Evolutionary conservation across 1,140 invertebrate species (phyloP), one percentile per base, ranked within the genome.

Genomic region (Euschistus heros): DNA sequence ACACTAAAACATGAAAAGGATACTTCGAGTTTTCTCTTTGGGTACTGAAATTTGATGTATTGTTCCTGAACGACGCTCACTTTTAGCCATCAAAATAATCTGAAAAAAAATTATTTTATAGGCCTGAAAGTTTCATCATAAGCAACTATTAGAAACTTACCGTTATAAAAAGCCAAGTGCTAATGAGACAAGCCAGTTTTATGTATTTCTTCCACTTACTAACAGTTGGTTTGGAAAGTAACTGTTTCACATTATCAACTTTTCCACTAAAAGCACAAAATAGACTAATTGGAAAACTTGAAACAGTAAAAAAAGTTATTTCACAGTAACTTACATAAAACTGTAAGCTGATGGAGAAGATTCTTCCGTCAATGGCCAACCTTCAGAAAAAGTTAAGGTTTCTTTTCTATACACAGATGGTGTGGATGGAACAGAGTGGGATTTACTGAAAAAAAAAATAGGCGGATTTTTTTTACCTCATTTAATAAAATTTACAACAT

Each of bases 1-100:
- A 61, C 68, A 66, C 59, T 26, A 68, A 65, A 63, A 37, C 57
- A 44, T 26, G 61, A 60, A 72, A 75, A 76, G 71, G 72, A 75
- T 76, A 77, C 76, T 74, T 69, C 62, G 69, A 17, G 69, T 68
- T 69, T 72, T 30, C 37, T 71, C 68, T 33, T 59, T 69, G 17
- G 80, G 78, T 55, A 88, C 75, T 22, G 81, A 83, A 7, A 86
- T 77, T 68, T 84, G 84, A 70, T 81, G 82, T 1, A 57, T 42
- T 17, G 37, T 47, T 22, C 44, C 17, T 3, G 18, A 18, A 13
- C 55, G 26, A 26, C 37, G 64, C 44, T 65, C 64, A 44, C 52
- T 59, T 57, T 65, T 65, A 20, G 55, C 42, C 55, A 57, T 65
- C 10, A 65, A 33, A 37, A 65, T 37, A 46, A 50, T 59, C 64